These are phyloP conservation scores for Conus betulinus DNA, from an alignment of 1,140 invertebrate species.

Conservation along the genomic window DNA sequence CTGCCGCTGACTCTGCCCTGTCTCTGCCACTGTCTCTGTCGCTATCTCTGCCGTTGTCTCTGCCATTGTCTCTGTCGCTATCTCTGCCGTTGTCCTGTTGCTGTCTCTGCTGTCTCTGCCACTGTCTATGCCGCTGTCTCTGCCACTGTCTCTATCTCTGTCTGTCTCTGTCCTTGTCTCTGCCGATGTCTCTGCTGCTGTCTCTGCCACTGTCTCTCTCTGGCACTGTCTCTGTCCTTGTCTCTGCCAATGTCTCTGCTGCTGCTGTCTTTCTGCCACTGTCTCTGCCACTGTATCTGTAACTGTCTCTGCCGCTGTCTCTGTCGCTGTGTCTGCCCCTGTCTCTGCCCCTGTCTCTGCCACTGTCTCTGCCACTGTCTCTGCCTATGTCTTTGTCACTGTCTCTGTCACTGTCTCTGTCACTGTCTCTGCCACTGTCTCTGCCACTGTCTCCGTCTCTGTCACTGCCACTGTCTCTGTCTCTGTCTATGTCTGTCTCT, in stretches of 20 bases:
- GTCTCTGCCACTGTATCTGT: too few species aligned
- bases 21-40: not conserved
- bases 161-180: too few species aligned
- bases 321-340: too few species aligned
- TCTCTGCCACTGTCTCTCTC: constrained; percentile 17
- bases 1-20: too few species aligned
- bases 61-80: not conserved
- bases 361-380: not conserved
- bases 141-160: too few species aligned
- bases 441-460: too few species aligned
- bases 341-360: too few species aligned
- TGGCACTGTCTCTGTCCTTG: not conserved
- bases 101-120: too few species aligned
- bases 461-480: too few species aligned
- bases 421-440: not conserved
- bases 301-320: not conserved
- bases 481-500: too few species aligned
- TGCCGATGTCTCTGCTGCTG: not conserved
- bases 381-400: not conserved
- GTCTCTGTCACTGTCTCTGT: not conserved
- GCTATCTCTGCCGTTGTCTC: not conserved
- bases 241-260: not conserved
- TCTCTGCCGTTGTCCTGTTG: not conserved
- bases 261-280: not conserved
- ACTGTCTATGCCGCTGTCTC: too few species aligned